Conservation (phyloP, 1,140 invertebrate species). For the Sycophaga agraensis region DNA sequence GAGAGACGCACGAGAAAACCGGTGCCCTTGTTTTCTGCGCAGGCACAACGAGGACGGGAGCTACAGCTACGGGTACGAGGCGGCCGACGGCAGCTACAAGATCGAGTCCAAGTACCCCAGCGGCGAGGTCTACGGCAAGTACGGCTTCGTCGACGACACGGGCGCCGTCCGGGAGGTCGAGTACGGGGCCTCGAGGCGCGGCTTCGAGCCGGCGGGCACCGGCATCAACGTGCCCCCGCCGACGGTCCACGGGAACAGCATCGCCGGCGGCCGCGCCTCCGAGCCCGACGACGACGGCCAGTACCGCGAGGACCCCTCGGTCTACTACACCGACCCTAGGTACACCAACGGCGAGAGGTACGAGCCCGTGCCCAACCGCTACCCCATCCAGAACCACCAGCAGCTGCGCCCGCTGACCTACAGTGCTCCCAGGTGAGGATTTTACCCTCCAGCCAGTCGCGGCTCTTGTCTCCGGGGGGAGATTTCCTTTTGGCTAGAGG, state of each 20-base stretch:
- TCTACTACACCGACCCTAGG: conserved; percentile 73
- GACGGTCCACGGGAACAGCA: conserved; percentile 55
- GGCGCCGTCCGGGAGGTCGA: conserved; percentile 72
- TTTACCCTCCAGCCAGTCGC: too few relatives aligned
- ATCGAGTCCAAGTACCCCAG: conserved; percentile 84
- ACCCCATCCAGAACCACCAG: conserved; percentile 34
- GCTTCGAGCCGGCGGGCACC: conserved; percentile 74
- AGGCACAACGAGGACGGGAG: conserved; percentile 82
- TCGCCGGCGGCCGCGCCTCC: conserved; percentile 49
- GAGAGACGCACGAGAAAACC: too few relatives aligned
- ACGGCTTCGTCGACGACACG: conserved; percentile 78
- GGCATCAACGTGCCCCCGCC: conserved; percentile 81
- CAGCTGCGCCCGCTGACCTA: conserved; percentile 27
- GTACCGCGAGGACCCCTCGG: conserved; percentile 77
- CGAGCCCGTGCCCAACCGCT: conserved; percentile 39
- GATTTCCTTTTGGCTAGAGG: too few relatives aligned
- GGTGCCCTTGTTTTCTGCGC: conserved; percentile 32
- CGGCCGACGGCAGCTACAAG: conserved; percentile 87
- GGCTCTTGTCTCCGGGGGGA: too few relatives aligned
- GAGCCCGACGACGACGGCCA: conserved; percentile 78
- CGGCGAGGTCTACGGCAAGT: conserved; percentile 81
- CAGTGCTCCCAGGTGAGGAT: conserved; percentile 1
- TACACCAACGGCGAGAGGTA: conserved; percentile 62
- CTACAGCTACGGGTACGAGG: conserved; percentile 86
- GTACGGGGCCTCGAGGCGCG: conserved; percentile 74